These are phyloP conservation scores for Coryphaenoides rupestris DNA, from an alignment of 2,113 vertebrate species.

Conservation along the genomic window DNA sequence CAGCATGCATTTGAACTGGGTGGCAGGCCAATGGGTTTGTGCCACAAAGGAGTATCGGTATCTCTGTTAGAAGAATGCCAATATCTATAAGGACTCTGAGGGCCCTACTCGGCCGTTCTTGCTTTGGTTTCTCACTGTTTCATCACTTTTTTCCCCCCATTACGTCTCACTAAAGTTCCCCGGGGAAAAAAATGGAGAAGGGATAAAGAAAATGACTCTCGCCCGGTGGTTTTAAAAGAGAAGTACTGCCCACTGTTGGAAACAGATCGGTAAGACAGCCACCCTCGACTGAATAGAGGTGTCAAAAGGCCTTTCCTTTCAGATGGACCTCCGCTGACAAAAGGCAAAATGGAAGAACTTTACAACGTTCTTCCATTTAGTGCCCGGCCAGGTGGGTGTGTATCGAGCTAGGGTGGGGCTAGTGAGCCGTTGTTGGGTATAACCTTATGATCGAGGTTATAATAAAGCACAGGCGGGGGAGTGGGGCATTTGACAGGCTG, in stretches of 20 bases:
- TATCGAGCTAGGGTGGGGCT: no score
- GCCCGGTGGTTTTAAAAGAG: neutral
- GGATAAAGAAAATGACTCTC: neutral
- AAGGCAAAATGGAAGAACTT: neutral
- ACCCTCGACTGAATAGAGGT: neutral
- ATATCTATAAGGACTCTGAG: slow-evolving; percentile 23
- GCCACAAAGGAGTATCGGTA: neutral
- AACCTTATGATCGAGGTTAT: no score
- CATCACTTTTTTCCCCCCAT: slow-evolving; percentile 44
- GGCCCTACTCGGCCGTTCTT: slow-evolving; percentile 11
- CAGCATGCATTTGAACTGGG: neutral
- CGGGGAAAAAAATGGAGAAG: neutral
- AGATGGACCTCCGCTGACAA: neutral
- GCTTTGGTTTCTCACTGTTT: slow-evolving; percentile 46
- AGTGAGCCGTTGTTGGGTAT: no score
- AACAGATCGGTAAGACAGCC: neutral
- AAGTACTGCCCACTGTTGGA: slow-evolving; percentile 15
- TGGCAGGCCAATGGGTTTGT: neutral
- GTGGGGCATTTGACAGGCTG: no score
- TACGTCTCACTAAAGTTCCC: slow-evolving; percentile 30
- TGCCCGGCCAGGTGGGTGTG: neutral
- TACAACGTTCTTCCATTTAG: neutral
- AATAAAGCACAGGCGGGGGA: no score
- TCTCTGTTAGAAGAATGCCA: slow-evolving; percentile 14
- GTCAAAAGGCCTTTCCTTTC: neutral